Evolutionary conservation across 1,140 invertebrate genomes (phyloP), one percentile per base, ranked within the genome.

Genomic region (Plutomurus gul): DNA sequence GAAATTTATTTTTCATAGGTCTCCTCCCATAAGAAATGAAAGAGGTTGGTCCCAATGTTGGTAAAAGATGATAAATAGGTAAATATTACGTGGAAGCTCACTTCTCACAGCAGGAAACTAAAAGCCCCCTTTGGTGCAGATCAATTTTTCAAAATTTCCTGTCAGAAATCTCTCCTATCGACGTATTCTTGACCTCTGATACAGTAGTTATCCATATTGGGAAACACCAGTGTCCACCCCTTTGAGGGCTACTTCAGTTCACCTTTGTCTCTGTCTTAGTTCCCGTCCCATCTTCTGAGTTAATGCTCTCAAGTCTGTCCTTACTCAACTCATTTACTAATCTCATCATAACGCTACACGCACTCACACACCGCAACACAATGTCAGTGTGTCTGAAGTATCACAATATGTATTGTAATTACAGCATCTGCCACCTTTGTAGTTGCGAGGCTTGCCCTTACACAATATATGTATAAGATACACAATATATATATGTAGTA

Each of bases 21-120:
- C 56, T 37, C 75, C 81, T 56, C 81, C 81, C 79, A 72, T 47
- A 77, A 81, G 65, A 77, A 81, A 81, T 81, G 79, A 81, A 77
- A 72, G 56, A 77, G 81, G 78, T 22, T 49, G 78, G 49, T 40
- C 76, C 76, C 39, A 73, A 71, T 47, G 37, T 51, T 76, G 82
- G 72, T 74, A 79, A 80, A 81, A 82, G 78, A 82, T 82, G 81
- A 82, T 82, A 82, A 82, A 82, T 82, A 82, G 81, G 81, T 82
- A 82, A 82, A 82, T 82, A 82, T 40, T 75, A 80, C 51, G 25
- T 82, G 76, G 81, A 82, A 82, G 81, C 81, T 80, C 76, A 75
- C 71, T 78, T 76, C 76, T 75, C 81, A 77, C 81, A 82, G 81
- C 81, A 80, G 81, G 81, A 75, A 75, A 80, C 81, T 82, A 80